A percentile compares a stretch with the other conserved stretches of the same genome.
Evolutionary conservation across 1,140 invertebrate genomes (phyloP).

Genomic region (Drosophila pseudoananassae): DNA sequence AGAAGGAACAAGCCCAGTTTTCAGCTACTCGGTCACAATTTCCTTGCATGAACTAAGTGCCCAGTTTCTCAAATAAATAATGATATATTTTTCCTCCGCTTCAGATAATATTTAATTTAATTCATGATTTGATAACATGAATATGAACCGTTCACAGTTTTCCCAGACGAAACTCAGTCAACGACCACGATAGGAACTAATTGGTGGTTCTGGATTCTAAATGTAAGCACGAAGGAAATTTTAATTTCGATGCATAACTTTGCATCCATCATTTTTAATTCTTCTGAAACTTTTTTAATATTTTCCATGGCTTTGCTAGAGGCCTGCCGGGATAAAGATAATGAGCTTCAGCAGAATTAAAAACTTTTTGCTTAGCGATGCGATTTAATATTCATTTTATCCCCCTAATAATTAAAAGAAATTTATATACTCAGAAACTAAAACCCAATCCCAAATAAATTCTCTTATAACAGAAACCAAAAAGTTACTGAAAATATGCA

Average conservation of each 20-base stretch:
- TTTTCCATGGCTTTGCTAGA: constrained; percentile 50
- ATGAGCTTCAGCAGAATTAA: constrained; percentile 77
- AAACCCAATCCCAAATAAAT: constrained; percentile 38
- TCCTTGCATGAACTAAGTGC: constrained; percentile 15
- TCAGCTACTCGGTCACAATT: constrained; percentile 67
- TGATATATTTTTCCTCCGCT: constrained; percentile 32
- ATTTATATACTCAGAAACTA: constrained; percentile 71
- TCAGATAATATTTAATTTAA: neutral
- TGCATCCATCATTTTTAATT: constrained; percentile 72
- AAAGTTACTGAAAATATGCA: neutral
- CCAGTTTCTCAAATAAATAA: neutral
- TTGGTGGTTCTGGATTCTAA: constrained; percentile 24
- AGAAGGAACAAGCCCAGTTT: constrained; percentile 57
- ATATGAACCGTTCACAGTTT: too few species aligned
- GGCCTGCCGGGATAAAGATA: constrained; percentile 46
- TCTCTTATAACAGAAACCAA: constrained; percentile 25
- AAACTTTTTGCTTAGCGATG: constrained; percentile 61
- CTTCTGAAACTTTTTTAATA: constrained; percentile 66
- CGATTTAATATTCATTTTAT: constrained; percentile 28
- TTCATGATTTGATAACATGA: neutral
- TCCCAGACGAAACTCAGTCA: too few species aligned
- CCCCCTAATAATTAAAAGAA: constrained; percentile 66
- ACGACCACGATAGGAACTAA: too few species aligned
- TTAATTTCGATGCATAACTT: constrained; percentile 55
- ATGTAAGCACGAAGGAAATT: constrained; percentile 45